phyloP scores from a whole-genome alignment of 2,113 vertebrate genomes.

The Acrocephalus kingi region DNA sequence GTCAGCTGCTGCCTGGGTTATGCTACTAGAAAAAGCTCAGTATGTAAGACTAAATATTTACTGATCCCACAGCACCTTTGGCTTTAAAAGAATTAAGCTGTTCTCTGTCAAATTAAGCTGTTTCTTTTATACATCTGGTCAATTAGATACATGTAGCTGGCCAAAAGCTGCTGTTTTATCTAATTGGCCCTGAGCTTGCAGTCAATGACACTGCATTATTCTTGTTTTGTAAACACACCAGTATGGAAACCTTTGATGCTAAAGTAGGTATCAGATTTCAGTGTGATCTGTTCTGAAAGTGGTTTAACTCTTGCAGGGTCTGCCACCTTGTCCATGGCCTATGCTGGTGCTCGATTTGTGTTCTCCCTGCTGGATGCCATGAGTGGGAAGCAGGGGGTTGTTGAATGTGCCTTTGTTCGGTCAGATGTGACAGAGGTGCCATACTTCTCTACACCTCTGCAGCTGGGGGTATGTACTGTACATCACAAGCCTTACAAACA shows the following conservation, averaged over 20 bases:
- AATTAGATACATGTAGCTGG: not conserved
- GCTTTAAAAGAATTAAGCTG: not conserved
- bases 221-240: not conserved
- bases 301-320: constrained; percentile 78
- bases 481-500: not conserved
- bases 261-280: not conserved
- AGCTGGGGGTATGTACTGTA: constrained; percentile 82
- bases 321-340: constrained; percentile 97
- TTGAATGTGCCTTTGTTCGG: constrained; percentile 90
- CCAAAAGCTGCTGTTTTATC: not conserved
- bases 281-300: not conserved
- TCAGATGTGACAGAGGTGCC: constrained; percentile 91
- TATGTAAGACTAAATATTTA: not conserved
- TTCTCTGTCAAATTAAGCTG: not conserved
- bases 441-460: constrained; percentile 95
- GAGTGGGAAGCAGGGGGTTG: constrained; percentile 93
- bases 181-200: not conserved
- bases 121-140: not conserved
- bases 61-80: not conserved
- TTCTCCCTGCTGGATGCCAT: constrained; percentile 95
- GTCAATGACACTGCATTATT: not conserved
- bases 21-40: not conserved
- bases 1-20: not conserved
- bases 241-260: not conserved
- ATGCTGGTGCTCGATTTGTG: constrained; percentile 92